These are phyloP conservation scores for Resseliella maxima DNA, from an alignment of 2,888 invertebrate species.

Conservation along the genomic window DNA sequence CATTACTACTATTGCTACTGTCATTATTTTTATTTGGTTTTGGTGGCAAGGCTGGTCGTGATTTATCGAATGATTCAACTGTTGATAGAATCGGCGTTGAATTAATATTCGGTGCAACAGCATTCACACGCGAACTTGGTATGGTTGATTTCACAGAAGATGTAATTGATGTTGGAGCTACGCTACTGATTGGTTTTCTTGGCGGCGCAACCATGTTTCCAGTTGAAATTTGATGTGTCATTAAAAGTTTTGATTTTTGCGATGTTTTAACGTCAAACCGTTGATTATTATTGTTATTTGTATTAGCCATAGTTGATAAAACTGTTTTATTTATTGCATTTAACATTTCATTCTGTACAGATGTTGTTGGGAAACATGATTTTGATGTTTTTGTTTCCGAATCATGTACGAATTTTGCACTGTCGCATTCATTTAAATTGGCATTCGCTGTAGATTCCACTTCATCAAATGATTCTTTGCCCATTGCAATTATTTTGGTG, in stretches of 20 bases:
- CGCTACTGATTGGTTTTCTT: conserved; percentile 88
- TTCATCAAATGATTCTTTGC: conserved; percentile 40
- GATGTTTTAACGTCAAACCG: background rate
- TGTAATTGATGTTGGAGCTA: conserved; percentile 80
- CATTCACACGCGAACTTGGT: conserved; percentile 68
- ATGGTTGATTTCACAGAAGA: conserved; percentile 66
- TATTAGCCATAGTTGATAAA: conserved; percentile 64
- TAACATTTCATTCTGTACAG: conserved; percentile 71
- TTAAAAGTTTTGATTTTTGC: conserved; percentile 62
- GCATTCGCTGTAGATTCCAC: conserved; percentile 24
- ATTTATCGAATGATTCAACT: conserved; percentile 69
- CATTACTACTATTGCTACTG: conserved; percentile 54
- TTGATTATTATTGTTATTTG: conserved; percentile 59
- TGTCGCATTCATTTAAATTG: conserved; percentile 61
- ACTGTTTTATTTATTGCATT: conserved; percentile 67
- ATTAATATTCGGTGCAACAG: conserved; percentile 67
- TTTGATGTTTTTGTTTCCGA: conserved; percentile 60
- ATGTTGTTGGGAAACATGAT: conserved; percentile 65
- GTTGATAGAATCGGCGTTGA: conserved; percentile 66
- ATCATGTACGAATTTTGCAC: conserved; percentile 61
- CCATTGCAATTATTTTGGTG: conserved; percentile 1
- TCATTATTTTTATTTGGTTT: conserved; percentile 74
- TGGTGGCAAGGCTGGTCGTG: conserved; percentile 83
- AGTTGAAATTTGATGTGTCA: conserved; percentile 62
- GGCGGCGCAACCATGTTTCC: conserved; percentile 67